Percentiles rank a stretch among this genome's conserved stretches.
Evolutionary conservation across 1,140 invertebrate species (phyloP).

Genomic region (Calycopis cecrops): DNA sequence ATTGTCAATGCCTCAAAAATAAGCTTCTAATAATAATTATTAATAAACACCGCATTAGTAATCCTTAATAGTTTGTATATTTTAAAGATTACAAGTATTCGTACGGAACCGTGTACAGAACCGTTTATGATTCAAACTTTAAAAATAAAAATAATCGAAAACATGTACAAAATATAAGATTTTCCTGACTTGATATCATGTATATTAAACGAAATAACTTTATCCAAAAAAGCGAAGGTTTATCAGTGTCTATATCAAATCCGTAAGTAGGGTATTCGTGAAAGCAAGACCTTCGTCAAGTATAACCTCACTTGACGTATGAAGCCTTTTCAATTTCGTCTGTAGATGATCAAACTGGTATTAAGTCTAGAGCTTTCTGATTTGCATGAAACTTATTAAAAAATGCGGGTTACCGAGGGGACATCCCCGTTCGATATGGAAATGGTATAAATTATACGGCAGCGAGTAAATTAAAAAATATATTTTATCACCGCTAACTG

Average conservation of each 20-base stretch:
- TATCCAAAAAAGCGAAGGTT: constrained; percentile 12
- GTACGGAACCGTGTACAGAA: too few relatives aligned
- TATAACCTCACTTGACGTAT: constrained; percentile 52
- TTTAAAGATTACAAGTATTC: too few relatives aligned
- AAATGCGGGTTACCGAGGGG: constrained; percentile 30
- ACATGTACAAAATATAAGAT: neutral
- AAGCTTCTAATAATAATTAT: too few relatives aligned
- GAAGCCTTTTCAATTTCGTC: constrained; percentile 64
- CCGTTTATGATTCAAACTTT: neutral
- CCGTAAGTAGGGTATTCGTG: constrained; percentile 44
- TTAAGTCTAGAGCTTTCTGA: constrained; percentile 54
- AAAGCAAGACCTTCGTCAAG: constrained; percentile 65
- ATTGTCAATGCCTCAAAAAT: too few relatives aligned
- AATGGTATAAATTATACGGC: constrained; percentile 38
- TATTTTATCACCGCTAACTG: constrained; percentile 20
- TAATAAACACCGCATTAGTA: too few relatives aligned
- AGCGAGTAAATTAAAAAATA: constrained; percentile 24
- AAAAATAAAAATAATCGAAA: neutral
- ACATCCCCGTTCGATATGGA: constrained; percentile 26
- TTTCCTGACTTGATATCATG: constrained; percentile 2
- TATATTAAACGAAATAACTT: constrained; percentile 1
- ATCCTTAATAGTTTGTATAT: too few relatives aligned
- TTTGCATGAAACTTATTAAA: constrained; percentile 71
- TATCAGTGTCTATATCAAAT: constrained; percentile 45
- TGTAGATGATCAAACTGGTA: constrained; percentile 56